These are phyloP conservation scores for Osmoderma eremita DNA, from an alignment of 2,888 invertebrate genomes.

Conservation along the genomic window DNA sequence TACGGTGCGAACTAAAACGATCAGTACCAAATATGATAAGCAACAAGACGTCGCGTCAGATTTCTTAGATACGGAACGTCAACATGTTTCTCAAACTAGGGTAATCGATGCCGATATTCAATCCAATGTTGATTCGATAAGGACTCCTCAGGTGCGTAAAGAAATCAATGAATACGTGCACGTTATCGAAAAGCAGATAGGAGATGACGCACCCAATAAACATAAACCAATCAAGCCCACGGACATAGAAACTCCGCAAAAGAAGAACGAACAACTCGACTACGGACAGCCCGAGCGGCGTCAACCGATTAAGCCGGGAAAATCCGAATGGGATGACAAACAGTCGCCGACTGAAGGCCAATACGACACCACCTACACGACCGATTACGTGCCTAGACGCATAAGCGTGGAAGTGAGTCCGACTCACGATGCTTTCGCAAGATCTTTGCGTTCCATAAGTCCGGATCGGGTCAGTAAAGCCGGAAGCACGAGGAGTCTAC, in stretches of 20 bases:
- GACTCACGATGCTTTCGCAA: constrained; percentile 80
- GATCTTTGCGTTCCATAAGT: constrained; percentile 75
- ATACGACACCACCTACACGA: constrained; percentile 71
- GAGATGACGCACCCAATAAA: not conserved
- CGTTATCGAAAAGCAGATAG: not conserved
- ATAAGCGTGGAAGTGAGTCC: constrained; percentile 75
- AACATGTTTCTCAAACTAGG: constrained; percentile 44
- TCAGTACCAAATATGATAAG: constrained; percentile 38
- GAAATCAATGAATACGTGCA: not conserved
- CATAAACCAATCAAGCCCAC: not conserved
- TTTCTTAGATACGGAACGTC: constrained; percentile 52
- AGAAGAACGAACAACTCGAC: constrained; percentile 1
- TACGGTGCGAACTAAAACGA: constrained; percentile 40
- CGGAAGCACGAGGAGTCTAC: constrained; percentile 63
- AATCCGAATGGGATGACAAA: constrained; percentile 56
- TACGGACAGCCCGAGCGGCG: constrained; percentile 53
- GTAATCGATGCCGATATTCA: constrained; percentile 1
- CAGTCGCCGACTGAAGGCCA: constrained; percentile 62
- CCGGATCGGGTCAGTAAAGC: constrained; percentile 67
- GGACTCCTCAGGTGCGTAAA: not conserved
- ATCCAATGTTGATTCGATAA: not conserved
- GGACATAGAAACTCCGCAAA: not conserved
- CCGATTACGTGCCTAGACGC: constrained; percentile 66
- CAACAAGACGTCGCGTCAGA: constrained; percentile 47
- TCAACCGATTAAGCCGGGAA: constrained; percentile 55